These are phyloP conservation scores for Arrhamphus sclerolepis DNA, from an alignment of 2,797 vertebrate species.

Conservation along the genomic window DNA sequence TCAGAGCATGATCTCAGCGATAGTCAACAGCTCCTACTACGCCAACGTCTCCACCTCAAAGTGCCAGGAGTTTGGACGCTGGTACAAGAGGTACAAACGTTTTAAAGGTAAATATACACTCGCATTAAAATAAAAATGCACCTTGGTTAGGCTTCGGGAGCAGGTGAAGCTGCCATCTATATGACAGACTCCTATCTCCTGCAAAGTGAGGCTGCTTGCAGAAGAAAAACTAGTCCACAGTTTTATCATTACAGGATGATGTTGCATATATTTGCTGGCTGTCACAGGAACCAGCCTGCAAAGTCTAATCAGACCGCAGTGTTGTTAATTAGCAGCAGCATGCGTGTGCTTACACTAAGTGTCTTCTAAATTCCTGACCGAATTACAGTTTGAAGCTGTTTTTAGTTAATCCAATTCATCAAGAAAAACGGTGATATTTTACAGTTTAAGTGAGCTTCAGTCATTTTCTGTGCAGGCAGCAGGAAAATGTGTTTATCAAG, in stretches of 20 bases:
- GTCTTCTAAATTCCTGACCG: background rate
- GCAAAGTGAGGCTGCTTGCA: background rate
- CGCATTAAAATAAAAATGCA: too few species aligned
- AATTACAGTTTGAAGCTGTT: slow-evolving; percentile 10
- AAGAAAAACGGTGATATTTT: too few species aligned
- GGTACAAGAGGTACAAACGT: slow-evolving; percentile 97
- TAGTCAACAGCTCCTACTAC: slow-evolving; percentile 95
- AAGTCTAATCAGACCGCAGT: slow-evolving; percentile 13
- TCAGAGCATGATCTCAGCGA: slow-evolving; percentile 97
- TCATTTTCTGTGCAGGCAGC: too few species aligned
- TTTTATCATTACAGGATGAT: slow-evolving; percentile 13
- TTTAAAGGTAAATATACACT: slow-evolving; percentile 88
- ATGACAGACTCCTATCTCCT: too few species aligned
- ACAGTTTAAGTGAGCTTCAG: too few species aligned
- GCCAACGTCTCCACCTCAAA: slow-evolving; percentile 94
- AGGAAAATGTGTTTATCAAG: too few species aligned
- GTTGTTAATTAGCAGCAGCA: slow-evolving; percentile 24
- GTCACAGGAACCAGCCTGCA: slow-evolving; percentile 23
- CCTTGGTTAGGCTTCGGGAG: background rate
- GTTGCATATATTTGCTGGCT: slow-evolving; percentile 24
- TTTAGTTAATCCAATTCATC: background rate
- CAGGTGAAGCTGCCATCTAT: slow-evolving; percentile 2
- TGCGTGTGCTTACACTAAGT: slow-evolving; percentile 5
- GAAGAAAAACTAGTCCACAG: background rate
- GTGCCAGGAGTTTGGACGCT: slow-evolving; percentile 97